Evolutionary conservation across 1,140 invertebrate species (phyloP).

Genomic region (Solenopsis fugax): DNA sequence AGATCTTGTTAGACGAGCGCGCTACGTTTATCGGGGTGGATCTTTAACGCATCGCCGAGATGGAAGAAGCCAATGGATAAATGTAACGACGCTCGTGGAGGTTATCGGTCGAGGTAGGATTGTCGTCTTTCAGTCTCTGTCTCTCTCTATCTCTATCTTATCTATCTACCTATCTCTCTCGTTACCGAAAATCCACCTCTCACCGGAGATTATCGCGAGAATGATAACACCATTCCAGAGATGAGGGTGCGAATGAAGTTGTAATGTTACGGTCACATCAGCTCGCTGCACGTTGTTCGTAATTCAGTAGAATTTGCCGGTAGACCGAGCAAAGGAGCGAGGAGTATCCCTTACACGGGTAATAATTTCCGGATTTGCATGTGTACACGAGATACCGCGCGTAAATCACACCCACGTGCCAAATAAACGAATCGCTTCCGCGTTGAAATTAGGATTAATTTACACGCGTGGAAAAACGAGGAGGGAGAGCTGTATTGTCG

Average conservation of each 20-base stretch:
- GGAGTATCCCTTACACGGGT: conserved; percentile 31
- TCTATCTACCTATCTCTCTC: background rate
- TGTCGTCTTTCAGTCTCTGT: background rate
- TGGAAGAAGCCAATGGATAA: conserved; percentile 1
- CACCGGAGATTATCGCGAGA: background rate
- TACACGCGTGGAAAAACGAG: background rate
- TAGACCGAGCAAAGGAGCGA: conserved; percentile 30
- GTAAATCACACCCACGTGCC: conserved; percentile 7
- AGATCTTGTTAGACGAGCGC: background rate
- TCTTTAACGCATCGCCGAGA: background rate
- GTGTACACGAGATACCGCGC: conserved; percentile 28
- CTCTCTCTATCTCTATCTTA: background rate
- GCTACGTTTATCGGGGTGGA: background rate
- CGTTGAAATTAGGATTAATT: conserved; percentile 30
- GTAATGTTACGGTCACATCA: conserved; percentile 21
- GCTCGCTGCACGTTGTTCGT: conserved; percentile 29
- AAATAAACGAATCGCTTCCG: conserved; percentile 24
- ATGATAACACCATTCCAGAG: conserved; percentile 17
- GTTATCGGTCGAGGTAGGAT: conserved; percentile 17
- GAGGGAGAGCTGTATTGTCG: background rate
- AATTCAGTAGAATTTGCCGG: conserved; percentile 50
- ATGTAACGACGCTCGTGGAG: background rate
- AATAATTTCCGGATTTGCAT: conserved; percentile 62
- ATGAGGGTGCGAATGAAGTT: conserved; percentile 23
- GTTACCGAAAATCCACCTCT: conserved; percentile 16